Evolutionary conservation across 1,140 invertebrate species (phyloP).

Genomic region (Hyphantria cunea): DNA sequence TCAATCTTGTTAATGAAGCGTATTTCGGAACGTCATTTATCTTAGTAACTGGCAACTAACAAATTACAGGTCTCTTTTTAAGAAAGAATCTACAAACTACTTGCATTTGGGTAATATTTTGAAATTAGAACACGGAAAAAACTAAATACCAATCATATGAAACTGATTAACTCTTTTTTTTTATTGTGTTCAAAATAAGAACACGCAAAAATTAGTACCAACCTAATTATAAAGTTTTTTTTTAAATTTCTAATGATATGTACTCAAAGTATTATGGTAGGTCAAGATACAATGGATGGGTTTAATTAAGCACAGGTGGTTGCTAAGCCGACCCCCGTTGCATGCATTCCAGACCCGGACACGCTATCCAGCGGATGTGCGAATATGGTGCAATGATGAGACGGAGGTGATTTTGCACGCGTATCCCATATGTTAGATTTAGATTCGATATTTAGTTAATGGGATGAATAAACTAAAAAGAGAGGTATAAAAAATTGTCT

Average conservation of each 20-base stretch:
- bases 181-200: too few species aligned
- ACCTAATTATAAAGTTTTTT: too few species aligned
- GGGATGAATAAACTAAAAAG: too few species aligned
- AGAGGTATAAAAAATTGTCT: too few species aligned
- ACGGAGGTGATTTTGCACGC: constrained; percentile 18
- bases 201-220: too few species aligned
- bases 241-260: background rate
- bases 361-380: constrained; percentile 43
- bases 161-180: too few species aligned
- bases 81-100: constrained; percentile 11
- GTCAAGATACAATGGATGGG: constrained; percentile 32
- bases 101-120: background rate
- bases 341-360: constrained; percentile 30
- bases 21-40: constrained; percentile 10
- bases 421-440: constrained; percentile 17
- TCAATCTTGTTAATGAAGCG: constrained; percentile 12
- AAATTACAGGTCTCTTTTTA: constrained; percentile 13
- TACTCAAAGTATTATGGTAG: constrained; percentile 14
- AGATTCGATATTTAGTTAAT: constrained; percentile 3
- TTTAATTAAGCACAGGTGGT: constrained; percentile 34
- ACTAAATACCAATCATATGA: too few species aligned
- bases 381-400: constrained; percentile 24
- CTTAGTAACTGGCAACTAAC: background rate
- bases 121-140: background rate
- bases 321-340: constrained; percentile 10